phyloP scores from a whole-genome alignment of 2,797 vertebrate genomes.

The Anas flavirostris region DNA sequence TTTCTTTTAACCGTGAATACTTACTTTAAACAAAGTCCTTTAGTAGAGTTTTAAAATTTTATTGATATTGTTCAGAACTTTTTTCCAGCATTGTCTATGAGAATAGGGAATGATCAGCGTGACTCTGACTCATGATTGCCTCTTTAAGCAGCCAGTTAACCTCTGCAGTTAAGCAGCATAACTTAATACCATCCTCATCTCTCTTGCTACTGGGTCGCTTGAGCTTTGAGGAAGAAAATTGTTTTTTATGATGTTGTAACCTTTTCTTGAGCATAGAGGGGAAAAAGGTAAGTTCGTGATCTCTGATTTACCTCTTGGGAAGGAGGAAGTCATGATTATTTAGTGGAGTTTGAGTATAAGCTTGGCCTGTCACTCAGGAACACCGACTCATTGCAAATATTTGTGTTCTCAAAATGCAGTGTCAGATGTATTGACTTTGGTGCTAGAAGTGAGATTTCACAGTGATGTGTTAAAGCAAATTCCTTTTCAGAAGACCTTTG shows the following conservation, averaged over 20 bases:
- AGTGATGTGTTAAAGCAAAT: background rate
- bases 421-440: slow-evolving; percentile 2
- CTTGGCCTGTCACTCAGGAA: background rate
- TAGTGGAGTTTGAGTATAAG: background rate
- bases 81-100: slow-evolving; percentile 4
- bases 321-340: background rate
- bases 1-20: background rate
- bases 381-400: background rate
- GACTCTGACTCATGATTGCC: slow-evolving; percentile 26
- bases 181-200: background rate
- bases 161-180: slow-evolving; percentile 16
- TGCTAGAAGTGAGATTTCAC: background rate
- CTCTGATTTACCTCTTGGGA: background rate
- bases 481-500: background rate
- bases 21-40: background rate
- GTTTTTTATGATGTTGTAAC: background rate
- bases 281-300: background rate
- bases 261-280: background rate
- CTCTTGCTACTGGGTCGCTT: background rate
- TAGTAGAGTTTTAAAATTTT: background rate
- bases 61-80: background rate
- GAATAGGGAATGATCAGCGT: background rate
- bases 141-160: slow-evolving; percentile 40
- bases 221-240: background rate
- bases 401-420: slow-evolving; percentile 5